Percentiles rank a stretch among this genome's conserved stretches.
Conservation (phyloP, 2,113 vertebrate genomes). For the Grammomys surdaster region DNA sequence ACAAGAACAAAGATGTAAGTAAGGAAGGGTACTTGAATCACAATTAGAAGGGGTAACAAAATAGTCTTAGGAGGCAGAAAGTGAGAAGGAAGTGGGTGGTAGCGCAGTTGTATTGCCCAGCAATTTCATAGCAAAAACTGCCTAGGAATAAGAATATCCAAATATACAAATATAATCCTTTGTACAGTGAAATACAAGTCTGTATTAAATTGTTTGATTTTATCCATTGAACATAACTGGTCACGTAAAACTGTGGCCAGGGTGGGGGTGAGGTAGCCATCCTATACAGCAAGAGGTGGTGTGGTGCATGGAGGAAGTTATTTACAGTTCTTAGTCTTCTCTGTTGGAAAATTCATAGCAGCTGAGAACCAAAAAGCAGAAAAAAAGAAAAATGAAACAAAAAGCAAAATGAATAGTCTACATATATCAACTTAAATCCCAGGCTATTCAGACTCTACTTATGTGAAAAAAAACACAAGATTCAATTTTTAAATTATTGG, state of each 20-base stretch:
- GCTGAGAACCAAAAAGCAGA: neutral
- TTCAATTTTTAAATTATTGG: neutral
- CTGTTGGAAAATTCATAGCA: neutral
- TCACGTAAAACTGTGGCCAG: neutral
- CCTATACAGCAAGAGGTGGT: neutral
- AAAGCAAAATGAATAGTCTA: neutral
- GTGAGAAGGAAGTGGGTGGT: too few species aligned
- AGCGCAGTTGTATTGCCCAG: too few species aligned
- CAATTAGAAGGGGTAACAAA: too few species aligned
- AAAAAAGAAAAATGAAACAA: neutral
- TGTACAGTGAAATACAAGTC: neutral
- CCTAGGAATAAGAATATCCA: neutral
- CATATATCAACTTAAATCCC: neutral
- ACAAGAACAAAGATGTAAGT: too few species aligned
- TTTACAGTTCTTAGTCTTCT: neutral
- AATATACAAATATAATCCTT: neutral
- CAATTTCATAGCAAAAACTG: neutral
- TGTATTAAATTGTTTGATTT: neutral
- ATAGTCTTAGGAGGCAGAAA: too few species aligned
- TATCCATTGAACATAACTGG: neutral
- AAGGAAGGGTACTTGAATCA: too few species aligned
- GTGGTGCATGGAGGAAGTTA: accelerated
- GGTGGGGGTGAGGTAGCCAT: accelerated
- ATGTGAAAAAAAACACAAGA: neutral
- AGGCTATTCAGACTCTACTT: neutral